Conservation (phyloP, 2,888 invertebrate species). For the Ophion ellenae region DNA sequence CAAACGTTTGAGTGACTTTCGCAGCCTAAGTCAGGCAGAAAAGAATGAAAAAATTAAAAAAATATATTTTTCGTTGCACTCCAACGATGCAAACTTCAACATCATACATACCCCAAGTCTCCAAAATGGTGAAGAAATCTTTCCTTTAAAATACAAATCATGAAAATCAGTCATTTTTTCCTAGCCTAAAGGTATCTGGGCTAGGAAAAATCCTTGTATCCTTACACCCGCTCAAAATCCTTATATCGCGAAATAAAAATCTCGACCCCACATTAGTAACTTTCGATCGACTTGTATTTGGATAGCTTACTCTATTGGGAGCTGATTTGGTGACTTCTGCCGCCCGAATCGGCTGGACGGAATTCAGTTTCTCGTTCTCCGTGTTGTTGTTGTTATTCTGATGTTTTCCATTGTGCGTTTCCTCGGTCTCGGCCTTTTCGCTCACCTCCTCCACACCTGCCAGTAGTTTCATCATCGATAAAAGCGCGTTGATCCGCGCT, state of each 20-base stretch:
- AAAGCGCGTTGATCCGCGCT: slow-evolving; percentile 36
- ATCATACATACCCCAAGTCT: too few species aligned
- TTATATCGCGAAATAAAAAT: background rate
- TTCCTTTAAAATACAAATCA: too few species aligned
- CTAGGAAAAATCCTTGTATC: too few species aligned
- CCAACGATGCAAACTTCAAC: too few species aligned
- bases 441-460: slow-evolving; percentile 79
- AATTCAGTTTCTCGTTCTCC: slow-evolving; percentile 69
- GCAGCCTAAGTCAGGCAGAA: too few species aligned
- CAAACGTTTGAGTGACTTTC: too few species aligned
- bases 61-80: too few species aligned
- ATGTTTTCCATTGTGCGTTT: slow-evolving; percentile 66
- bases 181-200: too few species aligned
- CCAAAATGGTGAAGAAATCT: too few species aligned
- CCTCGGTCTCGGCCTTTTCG: slow-evolving; percentile 67
- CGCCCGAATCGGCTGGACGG: slow-evolving; percentile 70
- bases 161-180: too few species aligned
- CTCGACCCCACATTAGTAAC: background rate
- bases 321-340: slow-evolving; percentile 71
- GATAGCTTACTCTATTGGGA: slow-evolving; percentile 74
- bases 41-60: too few species aligned
- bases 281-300: background rate
- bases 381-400: slow-evolving; percentile 68
- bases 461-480: slow-evolving; percentile 82
- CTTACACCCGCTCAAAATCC: background rate